phyloP scores from a whole-genome alignment of 2,797 vertebrate species.

The Gephyroberyx darwinii region DNA sequence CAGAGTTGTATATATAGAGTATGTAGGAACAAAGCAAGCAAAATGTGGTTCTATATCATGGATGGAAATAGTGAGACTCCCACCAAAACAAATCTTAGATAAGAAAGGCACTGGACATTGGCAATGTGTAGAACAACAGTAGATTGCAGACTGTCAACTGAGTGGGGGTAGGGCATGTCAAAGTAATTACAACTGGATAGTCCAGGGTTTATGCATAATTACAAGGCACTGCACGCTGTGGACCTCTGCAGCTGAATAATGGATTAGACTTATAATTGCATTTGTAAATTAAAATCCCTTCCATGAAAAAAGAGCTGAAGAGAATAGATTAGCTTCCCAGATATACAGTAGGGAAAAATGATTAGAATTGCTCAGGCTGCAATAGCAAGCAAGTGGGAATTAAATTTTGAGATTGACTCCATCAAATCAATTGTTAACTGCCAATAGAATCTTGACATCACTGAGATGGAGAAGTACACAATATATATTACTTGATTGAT shows the following conservation, averaged over 20 bases:
- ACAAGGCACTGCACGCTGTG: constrained; percentile 61
- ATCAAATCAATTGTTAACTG: background rate
- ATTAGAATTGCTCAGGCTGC: constrained; percentile 11
- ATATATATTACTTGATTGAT: background rate
- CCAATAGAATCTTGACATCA: background rate
- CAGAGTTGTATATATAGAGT: background rate
- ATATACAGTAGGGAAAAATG: constrained; percentile 25
- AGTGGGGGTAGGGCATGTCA: constrained; percentile 46
- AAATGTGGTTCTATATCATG: background rate
- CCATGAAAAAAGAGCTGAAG: constrained; percentile 43
- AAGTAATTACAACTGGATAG: constrained; percentile 79
- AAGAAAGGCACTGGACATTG: constrained; percentile 26
- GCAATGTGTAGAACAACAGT: constrained; percentile 4
- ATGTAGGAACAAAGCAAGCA: background rate
- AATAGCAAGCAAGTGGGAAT: background rate
- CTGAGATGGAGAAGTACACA: background rate
- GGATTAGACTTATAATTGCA: constrained; percentile 82
- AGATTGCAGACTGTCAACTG: constrained; percentile 15
- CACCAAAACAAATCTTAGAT: constrained; percentile 17
- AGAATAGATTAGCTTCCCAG: constrained; percentile 54
- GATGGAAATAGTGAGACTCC: background rate
- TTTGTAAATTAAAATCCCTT: constrained; percentile 83
- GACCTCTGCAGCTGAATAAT: constrained; percentile 78
- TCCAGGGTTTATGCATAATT: constrained; percentile 77
- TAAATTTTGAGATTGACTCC: constrained; percentile 7